Base-by-base conservation (phyloP, 2,113 vertebrate species). In the Leuciscus idus region DNA sequence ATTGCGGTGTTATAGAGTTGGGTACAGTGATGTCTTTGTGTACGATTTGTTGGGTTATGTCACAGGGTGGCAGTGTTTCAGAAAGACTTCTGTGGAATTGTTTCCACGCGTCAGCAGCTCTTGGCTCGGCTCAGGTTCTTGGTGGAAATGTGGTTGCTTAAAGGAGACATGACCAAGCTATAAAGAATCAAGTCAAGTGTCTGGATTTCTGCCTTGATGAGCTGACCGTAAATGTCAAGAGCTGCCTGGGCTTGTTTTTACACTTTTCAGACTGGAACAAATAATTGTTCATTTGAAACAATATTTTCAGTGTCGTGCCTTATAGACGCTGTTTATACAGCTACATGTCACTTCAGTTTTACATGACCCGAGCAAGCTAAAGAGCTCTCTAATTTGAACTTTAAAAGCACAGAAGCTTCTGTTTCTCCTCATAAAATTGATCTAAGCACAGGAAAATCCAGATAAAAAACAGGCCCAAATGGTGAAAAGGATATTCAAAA, bases 121-220 rank as follows among this genome's bases (percentile, higher is more conserved):
- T 89, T 94, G 93, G 93, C 93, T 1, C 30, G 93, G 93, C 93
- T 1, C 33, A 87, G 87, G 39, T 52, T 81, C 21, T 33, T 21
- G 4, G n/a, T 91, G 92, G 94, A 94, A 95, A 95, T 93, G 92
- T 89, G 82, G 86, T 90, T 92, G 92, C 76, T 81, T n/a, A 81
- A 91, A 89, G 88, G 90, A 94, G 93, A 94, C 93, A 91, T 92
- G 92, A 93, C 88, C 88, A 92, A 93, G 86, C 73, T 55, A 86
- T 92, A 36, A 90, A 89, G 83, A 90, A 93, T 93, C 89, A 86
- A 89, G 89, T 92, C 87, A 88, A 85, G 84, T 89, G 77, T 39
- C 39, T 87, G 87, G 85, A 89, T 78, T 78, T 28, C 39, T 75
- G 52, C 88, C 88, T 89, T 87, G 89, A 68, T 46, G 61, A 91